phyloP scores from a whole-genome alignment of 2,113 vertebrate genomes.

The Upupa epops region DNA sequence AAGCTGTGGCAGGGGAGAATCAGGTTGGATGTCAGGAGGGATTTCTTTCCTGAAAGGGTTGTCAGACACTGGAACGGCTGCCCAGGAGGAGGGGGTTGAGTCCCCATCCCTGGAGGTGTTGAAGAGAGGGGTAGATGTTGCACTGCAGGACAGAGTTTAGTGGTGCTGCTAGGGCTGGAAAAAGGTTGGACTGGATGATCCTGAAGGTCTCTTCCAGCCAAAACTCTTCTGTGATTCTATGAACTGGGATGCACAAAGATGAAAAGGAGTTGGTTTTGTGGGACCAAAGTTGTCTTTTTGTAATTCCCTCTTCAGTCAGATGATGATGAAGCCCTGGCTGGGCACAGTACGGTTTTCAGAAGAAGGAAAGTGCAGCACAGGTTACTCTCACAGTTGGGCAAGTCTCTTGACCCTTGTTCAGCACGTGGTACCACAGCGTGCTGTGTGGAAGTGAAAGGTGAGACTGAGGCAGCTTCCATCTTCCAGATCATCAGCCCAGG shows the following conservation, averaged over 20 bases:
- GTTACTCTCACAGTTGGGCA: neutral
- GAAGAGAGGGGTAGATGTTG: too few relatives aligned
- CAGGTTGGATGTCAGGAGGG: too few relatives aligned
- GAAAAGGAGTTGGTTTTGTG: neutral
- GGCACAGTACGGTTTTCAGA: neutral
- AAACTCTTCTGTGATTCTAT: too few relatives aligned
- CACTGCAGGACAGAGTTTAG: too few relatives aligned
- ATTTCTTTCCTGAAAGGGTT: too few relatives aligned
- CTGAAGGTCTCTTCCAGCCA: too few relatives aligned
- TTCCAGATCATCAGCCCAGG: neutral
- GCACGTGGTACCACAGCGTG: neutral
- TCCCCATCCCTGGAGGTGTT: too few relatives aligned
- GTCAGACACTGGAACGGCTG: too few relatives aligned
- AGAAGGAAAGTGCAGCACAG: fast-evolving
- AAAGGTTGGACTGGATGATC: too few relatives aligned
- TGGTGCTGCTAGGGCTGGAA: too few relatives aligned
- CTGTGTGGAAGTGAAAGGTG: neutral
- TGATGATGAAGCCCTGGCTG: neutral
- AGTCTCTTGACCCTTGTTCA: neutral
- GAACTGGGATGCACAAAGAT: neutral
- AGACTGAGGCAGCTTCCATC: neutral
- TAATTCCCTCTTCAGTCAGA: neutral
- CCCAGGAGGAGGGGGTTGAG: too few relatives aligned
- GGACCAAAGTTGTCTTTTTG: neutral
- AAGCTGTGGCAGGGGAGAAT: too few relatives aligned